Evolutionary conservation across 2,113 vertebrate genomes (phyloP).

Genomic region (Serilophus lunatus): DNA sequence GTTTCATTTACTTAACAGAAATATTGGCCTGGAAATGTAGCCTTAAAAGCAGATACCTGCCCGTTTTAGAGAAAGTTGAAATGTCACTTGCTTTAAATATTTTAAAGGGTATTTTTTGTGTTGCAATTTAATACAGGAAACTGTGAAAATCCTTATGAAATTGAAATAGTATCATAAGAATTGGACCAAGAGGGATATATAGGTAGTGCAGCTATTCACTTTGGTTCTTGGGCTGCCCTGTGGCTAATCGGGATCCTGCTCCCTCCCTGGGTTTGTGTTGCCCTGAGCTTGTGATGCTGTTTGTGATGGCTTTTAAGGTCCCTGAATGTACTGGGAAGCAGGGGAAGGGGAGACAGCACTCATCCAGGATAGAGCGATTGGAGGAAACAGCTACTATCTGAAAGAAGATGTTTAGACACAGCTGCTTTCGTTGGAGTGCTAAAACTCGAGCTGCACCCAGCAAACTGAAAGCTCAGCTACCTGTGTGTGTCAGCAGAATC

Average conservation of each 20-base stretch:
- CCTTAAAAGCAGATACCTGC: background rate
- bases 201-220: background rate
- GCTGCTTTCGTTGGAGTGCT: background rate
- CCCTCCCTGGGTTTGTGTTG: background rate
- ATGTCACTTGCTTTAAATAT: background rate
- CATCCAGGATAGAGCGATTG: fast-evolving
- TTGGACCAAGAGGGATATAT: background rate
- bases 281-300: background rate
- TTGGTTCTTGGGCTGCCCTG: background rate
- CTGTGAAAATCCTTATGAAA: background rate
- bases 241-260: background rate
- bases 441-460: background rate
- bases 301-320: background rate
- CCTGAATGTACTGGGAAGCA: background rate
- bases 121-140: background rate
- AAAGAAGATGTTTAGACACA: background rate
- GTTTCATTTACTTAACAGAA: background rate
- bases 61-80: background rate
- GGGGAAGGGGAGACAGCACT: background rate
- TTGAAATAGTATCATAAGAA: background rate
- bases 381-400: background rate
- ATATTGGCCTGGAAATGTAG: background rate
- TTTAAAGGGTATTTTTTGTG: background rate
- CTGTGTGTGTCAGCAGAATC: conserved; percentile 2
- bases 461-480: background rate